Evolutionary conservation across 2,113 vertebrate species (phyloP).

Genomic region (Prinia subflava): DNA sequence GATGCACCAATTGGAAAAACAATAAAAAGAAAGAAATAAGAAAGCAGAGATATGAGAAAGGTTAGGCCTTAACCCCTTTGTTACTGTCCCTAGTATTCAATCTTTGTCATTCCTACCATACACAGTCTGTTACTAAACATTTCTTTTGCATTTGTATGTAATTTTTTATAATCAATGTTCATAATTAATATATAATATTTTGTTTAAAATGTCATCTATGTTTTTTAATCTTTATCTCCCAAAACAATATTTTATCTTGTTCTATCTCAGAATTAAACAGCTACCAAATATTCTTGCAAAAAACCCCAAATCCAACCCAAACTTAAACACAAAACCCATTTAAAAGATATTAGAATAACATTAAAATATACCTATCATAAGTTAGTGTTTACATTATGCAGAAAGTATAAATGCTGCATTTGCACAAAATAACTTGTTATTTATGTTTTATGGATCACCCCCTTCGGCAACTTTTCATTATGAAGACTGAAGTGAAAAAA

Average conservation of each 20-base stretch:
- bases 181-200: background rate
- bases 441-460: background rate
- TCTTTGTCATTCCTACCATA: background rate
- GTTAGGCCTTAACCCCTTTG: background rate
- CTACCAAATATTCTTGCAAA: background rate
- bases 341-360: background rate
- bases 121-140: background rate
- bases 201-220: background rate
- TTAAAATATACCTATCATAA: background rate
- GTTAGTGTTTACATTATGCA: background rate
- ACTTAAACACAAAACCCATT: background rate
- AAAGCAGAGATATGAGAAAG: background rate
- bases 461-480: background rate
- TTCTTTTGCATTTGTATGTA: background rate
- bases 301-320: background rate
- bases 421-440: conserved; percentile 8
- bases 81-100: background rate
- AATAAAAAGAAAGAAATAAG: conserved; percentile 22
- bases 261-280: background rate
- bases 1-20: background rate
- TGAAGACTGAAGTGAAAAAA: conserved; percentile 2
- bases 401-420: background rate
- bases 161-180: background rate
- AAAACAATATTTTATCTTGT: background rate
- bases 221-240: background rate